phyloP scores from a whole-genome alignment of 2,113 vertebrate species.

The Sinocyclocheilus rhinocerous region DNA sequence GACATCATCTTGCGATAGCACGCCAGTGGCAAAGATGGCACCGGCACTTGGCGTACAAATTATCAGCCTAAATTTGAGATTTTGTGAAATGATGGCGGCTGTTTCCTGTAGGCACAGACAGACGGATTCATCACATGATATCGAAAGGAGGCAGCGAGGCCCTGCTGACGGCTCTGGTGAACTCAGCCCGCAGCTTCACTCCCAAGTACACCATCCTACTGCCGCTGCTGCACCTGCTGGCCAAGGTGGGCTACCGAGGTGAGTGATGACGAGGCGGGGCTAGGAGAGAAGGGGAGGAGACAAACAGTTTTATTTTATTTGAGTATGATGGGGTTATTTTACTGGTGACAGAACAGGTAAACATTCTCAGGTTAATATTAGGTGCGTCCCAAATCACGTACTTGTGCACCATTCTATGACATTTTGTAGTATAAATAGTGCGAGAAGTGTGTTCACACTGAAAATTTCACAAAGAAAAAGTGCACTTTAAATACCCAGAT shows the following conservation, averaged over 20 bases:
- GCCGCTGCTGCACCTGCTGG: conserved; percentile 83
- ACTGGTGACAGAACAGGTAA: neutral
- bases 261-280: conserved; percentile 45
- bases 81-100: neutral
- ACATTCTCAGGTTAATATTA: neutral
- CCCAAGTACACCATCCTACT: conserved; percentile 78
- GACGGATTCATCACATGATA: conserved; percentile 85
- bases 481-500: too few species aligned
- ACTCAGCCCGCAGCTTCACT: conserved; percentile 50
- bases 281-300: too few species aligned
- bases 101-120: conserved; percentile 79
- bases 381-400: too few species aligned
- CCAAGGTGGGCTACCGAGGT: conserved; percentile 91
- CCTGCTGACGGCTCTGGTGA: conserved; percentile 80
- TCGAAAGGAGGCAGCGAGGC: conserved; percentile 90
- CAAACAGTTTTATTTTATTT: neutral
- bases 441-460: too few species aligned
- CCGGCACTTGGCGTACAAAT: neutral
- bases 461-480: too few species aligned
- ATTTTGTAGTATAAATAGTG: too few species aligned
- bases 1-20: neutral
- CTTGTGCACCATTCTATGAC: too few species aligned
- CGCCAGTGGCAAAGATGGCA: neutral
- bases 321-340: neutral
- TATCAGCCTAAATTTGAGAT: neutral